Evolutionary conservation across 2,113 vertebrate genomes (phyloP).

Genomic region (Macaca nemestrina): DNA sequence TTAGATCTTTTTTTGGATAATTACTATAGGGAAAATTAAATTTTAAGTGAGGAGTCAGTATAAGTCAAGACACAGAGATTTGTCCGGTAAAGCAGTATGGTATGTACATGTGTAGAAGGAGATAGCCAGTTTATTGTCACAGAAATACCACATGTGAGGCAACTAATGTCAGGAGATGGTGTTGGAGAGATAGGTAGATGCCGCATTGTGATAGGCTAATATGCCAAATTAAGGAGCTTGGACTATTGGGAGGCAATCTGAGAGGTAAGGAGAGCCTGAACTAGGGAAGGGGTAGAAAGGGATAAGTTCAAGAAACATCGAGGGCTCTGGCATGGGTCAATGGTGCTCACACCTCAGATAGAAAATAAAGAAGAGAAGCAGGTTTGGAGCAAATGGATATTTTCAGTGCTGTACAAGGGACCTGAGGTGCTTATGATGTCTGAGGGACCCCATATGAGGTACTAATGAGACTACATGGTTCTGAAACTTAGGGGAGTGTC

Average conservation of each 20-base stretch:
- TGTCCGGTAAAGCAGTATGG: background rate
- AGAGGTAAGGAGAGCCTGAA: background rate
- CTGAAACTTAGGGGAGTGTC: background rate
- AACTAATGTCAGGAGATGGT: background rate
- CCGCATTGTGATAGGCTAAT: background rate
- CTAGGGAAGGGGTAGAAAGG: background rate
- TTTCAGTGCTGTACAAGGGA: background rate
- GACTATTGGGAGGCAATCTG: background rate
- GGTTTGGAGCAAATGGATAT: background rate
- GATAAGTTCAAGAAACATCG: background rate
- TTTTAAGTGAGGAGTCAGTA: background rate
- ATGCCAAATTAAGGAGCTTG: background rate
- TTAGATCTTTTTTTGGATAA: background rate
- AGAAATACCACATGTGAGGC: background rate
- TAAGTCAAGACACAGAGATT: background rate
- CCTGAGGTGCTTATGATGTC: background rate
- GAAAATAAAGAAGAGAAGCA: background rate
- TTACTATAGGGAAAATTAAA: slow-evolving; percentile 35
- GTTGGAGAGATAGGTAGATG: background rate
- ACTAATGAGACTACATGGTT: background rate
- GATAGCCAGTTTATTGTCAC: background rate
- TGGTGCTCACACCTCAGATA: background rate
- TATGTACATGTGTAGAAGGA: background rate
- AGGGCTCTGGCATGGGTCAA: background rate
- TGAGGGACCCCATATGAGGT: background rate